Evolutionary conservation across 2,888 invertebrate species (phyloP).

Genomic region (Zootermopsis nevadensis): DNA sequence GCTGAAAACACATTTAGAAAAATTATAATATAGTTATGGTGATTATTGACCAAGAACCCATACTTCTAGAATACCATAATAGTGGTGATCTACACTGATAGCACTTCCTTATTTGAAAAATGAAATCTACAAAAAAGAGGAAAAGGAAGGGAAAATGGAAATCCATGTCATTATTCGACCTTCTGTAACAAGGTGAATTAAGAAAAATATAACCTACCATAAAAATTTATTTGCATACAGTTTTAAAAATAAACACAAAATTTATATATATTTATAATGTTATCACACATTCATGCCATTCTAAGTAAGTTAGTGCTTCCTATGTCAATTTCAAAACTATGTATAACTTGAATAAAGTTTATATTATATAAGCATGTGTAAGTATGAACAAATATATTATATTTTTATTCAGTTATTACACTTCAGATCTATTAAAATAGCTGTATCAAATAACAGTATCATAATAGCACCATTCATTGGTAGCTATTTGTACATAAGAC

Average conservation of each 20-base stretch:
- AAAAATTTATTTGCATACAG: background rate
- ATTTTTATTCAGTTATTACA: background rate
- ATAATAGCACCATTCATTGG: background rate
- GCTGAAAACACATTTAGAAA: too few species aligned
- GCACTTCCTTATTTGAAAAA: background rate
- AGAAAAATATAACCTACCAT: background rate
- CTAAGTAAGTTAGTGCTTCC: background rate
- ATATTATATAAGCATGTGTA: background rate
- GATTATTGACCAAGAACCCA: too few species aligned
- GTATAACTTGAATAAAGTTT: slow-evolving; percentile 3
- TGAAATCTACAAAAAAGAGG: background rate
- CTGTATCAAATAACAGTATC: background rate
- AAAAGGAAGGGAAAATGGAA: background rate
- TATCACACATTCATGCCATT: background rate
- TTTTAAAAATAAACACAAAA: background rate
- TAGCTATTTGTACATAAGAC: background rate
- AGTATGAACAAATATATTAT: background rate
- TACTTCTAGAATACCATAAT: too few species aligned
- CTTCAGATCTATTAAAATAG: background rate
- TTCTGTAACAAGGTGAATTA: background rate
- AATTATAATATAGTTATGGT: too few species aligned
- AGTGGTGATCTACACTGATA: too few species aligned
- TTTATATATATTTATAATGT: background rate
- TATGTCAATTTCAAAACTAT: background rate
- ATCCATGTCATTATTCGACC: background rate